Base-by-base conservation (phyloP, 2,113 vertebrate genomes). In the Embiotoca jacksoni region DNA sequence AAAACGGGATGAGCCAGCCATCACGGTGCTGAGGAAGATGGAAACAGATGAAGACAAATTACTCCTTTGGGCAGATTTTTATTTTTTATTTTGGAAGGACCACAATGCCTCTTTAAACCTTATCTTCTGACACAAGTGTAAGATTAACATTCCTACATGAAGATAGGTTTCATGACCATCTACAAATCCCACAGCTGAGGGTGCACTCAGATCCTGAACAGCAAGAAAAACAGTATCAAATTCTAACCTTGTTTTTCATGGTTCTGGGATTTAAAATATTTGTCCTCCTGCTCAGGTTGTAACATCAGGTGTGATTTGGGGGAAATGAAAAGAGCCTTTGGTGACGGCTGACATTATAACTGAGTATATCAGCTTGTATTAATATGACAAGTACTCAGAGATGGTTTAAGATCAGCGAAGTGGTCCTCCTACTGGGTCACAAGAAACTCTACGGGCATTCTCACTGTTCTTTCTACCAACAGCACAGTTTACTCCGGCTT, bases 1-100 rank as follows among this genome's bases (percentile, higher is more conserved):
- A 98, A 90, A 99, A 99, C 0, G 98, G 98, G 65, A 99, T 98
- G 91, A 99, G 94, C 97, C 97, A 99, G 33, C 98, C 97, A 14
- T 97, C 97, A 58, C 97, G 97, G 67, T 99, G 96, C 98, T 99
- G 89, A 6, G 33, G 47, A 50, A 8, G 23, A 33, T 0, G 3
- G 8, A 60, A 0, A 6, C 4, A 23, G 3, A 16, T 0, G 3
- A 32, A 60, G 10, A 15, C 7, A 39, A 15, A 62, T 46, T 6
- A 50, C 16, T 58, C 7, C 32, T 0, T 4, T 13, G n/a, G 16
- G 14, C 2, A 36, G 8, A 71, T 47, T 1, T 7, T 23, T 23
- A 23, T 49, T 9, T 41, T 16, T 35, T 35, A 57, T n/a, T 14
- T 30, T 13, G 1, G 7, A 74, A 59, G 54, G 33, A 82, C 47